Conservation (phyloP, 92 coral and sea anemone genomes). For the Nematostella vectensis region DNA sequence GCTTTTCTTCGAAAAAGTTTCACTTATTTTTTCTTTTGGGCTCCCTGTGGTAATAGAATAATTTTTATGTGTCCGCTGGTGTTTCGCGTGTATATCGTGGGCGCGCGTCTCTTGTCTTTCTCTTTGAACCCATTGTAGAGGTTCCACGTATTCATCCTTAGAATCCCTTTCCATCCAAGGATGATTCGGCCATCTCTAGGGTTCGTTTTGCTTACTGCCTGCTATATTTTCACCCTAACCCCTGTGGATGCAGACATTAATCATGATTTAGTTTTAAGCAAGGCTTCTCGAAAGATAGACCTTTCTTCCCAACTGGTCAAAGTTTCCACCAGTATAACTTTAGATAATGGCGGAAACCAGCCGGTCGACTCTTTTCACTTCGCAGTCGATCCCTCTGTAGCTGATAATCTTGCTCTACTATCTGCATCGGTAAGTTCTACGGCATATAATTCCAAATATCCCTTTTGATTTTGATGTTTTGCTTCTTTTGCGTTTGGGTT, state of each 20-base stretch:
- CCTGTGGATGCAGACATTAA: slow-evolving; percentile 62
- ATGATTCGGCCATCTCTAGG: slow-evolving; percentile 58
- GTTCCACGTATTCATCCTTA: slow-evolving; percentile 80
- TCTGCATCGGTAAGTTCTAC: slow-evolving; percentile 73
- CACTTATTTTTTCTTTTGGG: too few species aligned
- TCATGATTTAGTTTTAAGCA: slow-evolving; percentile 53
- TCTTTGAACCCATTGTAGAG: slow-evolving; percentile 72
- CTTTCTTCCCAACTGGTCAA: slow-evolving; percentile 80
- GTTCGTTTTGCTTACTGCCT: slow-evolving; percentile 52
- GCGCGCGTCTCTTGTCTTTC: slow-evolving; percentile 40
- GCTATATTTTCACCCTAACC: slow-evolving; percentile 42
- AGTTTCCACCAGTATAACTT: slow-evolving; percentile 63
- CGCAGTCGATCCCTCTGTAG: slow-evolving; percentile 80
- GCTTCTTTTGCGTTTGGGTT: not conserved
- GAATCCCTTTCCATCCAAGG: slow-evolving; percentile 93
- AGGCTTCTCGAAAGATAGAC: slow-evolving; percentile 95
- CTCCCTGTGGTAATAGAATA: too few species aligned
- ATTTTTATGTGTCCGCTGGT: slow-evolving; percentile 15
- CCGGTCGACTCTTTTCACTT: slow-evolving; percentile 44
- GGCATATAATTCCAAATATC: too few species aligned
- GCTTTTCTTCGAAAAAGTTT: too few species aligned
- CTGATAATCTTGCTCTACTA: slow-evolving; percentile 75
- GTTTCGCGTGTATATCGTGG: slow-evolving; percentile 6
- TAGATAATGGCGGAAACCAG: slow-evolving; percentile 86
- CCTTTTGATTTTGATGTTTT: not conserved